Evolutionary conservation across 2,888 invertebrate genomes (phyloP).

Genomic region (Drosophila meridiana): DNA sequence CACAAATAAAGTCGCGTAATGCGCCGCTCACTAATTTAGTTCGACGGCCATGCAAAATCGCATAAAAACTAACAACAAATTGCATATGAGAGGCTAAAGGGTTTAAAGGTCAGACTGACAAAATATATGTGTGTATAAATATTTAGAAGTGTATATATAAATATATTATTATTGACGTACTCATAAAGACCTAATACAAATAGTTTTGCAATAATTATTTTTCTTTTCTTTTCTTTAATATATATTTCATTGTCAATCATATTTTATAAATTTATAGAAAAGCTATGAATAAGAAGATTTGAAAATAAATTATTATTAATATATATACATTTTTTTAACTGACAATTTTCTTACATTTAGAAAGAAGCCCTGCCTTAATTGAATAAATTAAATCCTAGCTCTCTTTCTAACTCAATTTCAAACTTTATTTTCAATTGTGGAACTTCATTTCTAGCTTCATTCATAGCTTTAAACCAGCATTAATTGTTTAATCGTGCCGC

Average conservation of each 20-base stretch:
- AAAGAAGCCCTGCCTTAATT: too few relatives aligned
- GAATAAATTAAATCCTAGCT: too few relatives aligned
- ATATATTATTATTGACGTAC: too few relatives aligned
- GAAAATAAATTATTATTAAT: too few relatives aligned
- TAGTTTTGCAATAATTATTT: too few relatives aligned
- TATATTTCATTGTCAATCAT: too few relatives aligned
- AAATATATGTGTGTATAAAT: not conserved
- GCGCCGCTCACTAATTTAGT: slow-evolving; percentile 64
- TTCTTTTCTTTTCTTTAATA: too few relatives aligned
- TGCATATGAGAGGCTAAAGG: not conserved
- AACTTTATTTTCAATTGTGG: not conserved
- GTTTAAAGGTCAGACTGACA: not conserved
- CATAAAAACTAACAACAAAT: slow-evolving; percentile 17
- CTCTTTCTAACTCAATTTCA: not conserved
- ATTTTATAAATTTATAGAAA: not conserved
- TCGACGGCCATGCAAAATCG: not conserved
- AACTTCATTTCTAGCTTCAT: not conserved
- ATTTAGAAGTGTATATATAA: too few relatives aligned
- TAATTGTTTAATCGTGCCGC: slow-evolving; percentile 15
- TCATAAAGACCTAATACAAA: too few relatives aligned
- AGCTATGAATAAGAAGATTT: too few relatives aligned
- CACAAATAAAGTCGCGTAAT: slow-evolving; percentile 73
- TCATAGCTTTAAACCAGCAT: slow-evolving; percentile 1
- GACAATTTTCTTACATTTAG: too few relatives aligned
- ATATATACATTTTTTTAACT: too few relatives aligned